A percentile compares a stretch with the other conserved stretches of the same genome.
phyloP scores from a whole-genome alignment of 2,888 invertebrate genomes.

The Mimumesa dahlbomi region DNA sequence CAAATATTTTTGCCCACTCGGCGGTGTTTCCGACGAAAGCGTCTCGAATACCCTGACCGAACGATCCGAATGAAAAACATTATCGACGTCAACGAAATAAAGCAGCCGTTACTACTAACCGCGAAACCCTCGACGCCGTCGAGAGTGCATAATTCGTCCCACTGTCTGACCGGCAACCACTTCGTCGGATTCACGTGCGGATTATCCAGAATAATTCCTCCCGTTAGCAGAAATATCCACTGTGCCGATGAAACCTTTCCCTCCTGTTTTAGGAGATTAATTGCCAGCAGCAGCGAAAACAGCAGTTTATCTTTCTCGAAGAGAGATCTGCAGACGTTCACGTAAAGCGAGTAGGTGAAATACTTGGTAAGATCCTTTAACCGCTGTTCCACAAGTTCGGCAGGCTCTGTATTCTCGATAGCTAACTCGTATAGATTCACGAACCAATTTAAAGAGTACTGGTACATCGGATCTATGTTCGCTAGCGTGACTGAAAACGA shows the following conservation, averaged over 20 bases:
- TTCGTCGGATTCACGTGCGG: constrained; percentile 85
- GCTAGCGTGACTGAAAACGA: constrained; percentile 87
- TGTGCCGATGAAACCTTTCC: constrained; percentile 84
- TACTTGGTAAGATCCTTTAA: constrained; percentile 88
- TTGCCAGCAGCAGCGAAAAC: constrained; percentile 89
- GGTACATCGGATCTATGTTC: constrained; percentile 98
- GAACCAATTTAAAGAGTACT: constrained; percentile 97
- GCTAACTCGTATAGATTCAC: constrained; percentile 92
- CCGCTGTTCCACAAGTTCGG: constrained; percentile 89
- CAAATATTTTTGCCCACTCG: constrained; percentile 89
- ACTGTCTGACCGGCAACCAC: constrained; percentile 88
- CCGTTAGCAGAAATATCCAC: constrained; percentile 94
- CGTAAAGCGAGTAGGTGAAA: constrained; percentile 94
- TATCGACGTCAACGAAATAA: background rate
- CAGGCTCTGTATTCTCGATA: constrained; percentile 92
- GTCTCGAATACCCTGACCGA: constrained; percentile 83
- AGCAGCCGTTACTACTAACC: constrained; percentile 68
- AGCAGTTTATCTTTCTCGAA: constrained; percentile 97
- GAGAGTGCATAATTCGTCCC: constrained; percentile 89
- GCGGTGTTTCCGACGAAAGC: constrained; percentile 83
- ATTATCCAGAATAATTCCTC: constrained; percentile 91
- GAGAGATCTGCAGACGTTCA: constrained; percentile 95
- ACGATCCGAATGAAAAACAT: background rate
- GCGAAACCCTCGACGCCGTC: constrained; percentile 82
- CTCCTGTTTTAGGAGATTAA: constrained; percentile 85